Evolutionary conservation across 2,888 invertebrate species (phyloP).

Genomic region (Chelonus formosanus): DNA sequence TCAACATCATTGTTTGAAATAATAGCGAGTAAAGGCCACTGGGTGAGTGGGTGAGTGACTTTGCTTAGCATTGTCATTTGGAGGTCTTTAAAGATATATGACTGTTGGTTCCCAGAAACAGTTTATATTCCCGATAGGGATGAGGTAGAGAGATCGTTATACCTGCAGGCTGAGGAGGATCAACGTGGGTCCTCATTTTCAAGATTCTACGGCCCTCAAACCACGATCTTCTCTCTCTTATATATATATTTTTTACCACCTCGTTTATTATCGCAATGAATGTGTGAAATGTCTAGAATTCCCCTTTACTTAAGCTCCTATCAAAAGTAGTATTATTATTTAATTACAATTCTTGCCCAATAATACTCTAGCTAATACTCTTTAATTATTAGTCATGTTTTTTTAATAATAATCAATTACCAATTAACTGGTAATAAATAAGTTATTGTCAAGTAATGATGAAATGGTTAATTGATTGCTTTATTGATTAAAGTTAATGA

Average conservation of each 20-base stretch:
- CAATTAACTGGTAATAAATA: no score
- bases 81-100: slow-evolving; percentile 58
- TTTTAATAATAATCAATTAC: no score
- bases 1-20: neutral
- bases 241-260: slow-evolving; percentile 18
- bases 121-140: slow-evolving; percentile 59
- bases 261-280: slow-evolving; percentile 23
- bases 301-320: neutral
- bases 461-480: no score
- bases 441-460: no score
- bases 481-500: no score
- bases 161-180: slow-evolving; percentile 32
- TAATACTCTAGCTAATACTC: no score
- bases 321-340: no score
- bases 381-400: no score
- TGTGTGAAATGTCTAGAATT: neutral
- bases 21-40: slow-evolving; percentile 43
- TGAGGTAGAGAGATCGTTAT: slow-evolving; percentile 41
- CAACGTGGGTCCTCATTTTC: slow-evolving; percentile 29
- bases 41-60: slow-evolving; percentile 60
- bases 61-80: slow-evolving; percentile 41
- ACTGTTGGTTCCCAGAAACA: slow-evolving; percentile 61
- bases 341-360: no score
- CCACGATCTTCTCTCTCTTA: neutral
- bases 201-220: slow-evolving; percentile 23